phyloP scores from a whole-genome alignment of 2,797 vertebrate genomes.

The Pteronotus mesoamericanus region DNA sequence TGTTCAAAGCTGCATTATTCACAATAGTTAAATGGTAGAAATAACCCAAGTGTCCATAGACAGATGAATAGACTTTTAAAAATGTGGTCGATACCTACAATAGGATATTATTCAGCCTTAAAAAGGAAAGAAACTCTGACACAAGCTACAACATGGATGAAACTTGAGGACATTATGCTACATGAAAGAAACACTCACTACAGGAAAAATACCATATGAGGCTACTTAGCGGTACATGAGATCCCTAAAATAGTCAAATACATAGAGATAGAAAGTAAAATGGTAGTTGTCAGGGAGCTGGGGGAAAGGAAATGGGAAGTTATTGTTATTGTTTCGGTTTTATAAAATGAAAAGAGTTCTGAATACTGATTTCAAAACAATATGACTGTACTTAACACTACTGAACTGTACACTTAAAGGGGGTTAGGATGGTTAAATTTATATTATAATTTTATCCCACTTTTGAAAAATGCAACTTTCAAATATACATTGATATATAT shows the following conservation, averaged over 20 bases:
- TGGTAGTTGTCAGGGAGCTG: background rate
- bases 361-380: background rate
- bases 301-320: background rate
- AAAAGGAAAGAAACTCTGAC: background rate
- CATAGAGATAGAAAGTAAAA: background rate
- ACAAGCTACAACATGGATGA: background rate
- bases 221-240: background rate
- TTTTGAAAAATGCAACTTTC: background rate
- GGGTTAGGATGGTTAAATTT: background rate
- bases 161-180: background rate
- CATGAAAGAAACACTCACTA: background rate
- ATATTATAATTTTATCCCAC: background rate
- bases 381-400: background rate
- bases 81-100: background rate
- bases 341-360: background rate
- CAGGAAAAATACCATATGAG: background rate
- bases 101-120: background rate
- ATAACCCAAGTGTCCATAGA: background rate
- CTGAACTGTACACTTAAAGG: background rate
- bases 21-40: background rate
- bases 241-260: background rate
- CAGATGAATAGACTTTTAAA: background rate
- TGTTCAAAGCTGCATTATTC: background rate
- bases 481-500: background rate
- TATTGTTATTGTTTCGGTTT: background rate